A percentile compares a stretch with the other conserved stretches of the same genome.
These are phyloP conservation scores for Echeneis naucrates DNA, from an alignment of 2,797 vertebrate species.

Conservation along the genomic window DNA sequence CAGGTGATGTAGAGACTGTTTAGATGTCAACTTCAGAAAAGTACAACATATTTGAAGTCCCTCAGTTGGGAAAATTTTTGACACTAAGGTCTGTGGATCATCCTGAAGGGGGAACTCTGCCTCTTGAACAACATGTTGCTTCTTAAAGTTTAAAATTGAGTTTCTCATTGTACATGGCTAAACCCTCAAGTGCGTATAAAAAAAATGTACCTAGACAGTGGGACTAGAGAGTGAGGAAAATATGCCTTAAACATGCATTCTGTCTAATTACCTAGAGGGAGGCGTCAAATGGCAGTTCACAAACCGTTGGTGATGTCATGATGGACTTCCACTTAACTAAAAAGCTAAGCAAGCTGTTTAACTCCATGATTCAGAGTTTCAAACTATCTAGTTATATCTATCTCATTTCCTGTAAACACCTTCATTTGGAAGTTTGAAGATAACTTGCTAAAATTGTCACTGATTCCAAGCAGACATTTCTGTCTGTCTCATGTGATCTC, in stretches of 20 bases:
- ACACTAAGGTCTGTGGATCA: slow-evolving; percentile 8
- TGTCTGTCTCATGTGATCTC: not conserved
- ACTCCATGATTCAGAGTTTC: not conserved
- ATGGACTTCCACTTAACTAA: too few relatives aligned
- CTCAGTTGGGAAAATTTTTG: slow-evolving; percentile 7
- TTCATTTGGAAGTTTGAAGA: not conserved
- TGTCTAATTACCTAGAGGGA: too few relatives aligned
- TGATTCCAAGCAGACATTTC: not conserved
- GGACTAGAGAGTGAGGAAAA: too few relatives aligned
- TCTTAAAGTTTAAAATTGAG: too few relatives aligned
- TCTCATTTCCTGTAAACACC: not conserved
- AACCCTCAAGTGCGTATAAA: too few relatives aligned
- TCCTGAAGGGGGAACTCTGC: not conserved
- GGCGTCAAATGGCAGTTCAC: too few relatives aligned
- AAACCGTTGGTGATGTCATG: too few relatives aligned
- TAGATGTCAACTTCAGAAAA: slow-evolving; percentile 21
- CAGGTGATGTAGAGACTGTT: slow-evolving; percentile 21
- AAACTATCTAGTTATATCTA: too few relatives aligned
- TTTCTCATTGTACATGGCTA: too few relatives aligned
- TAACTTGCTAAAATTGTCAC: not conserved
- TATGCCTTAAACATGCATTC: too few relatives aligned
- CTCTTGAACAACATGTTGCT: too few relatives aligned
- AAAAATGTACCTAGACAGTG: too few relatives aligned
- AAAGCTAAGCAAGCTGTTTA: not conserved
- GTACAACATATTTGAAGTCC: slow-evolving; percentile 22